Percentiles rank a stretch among this genome's conserved stretches.
phyloP scores from a whole-genome alignment of 1,140 invertebrate genomes.

The Zophobas atratus region DNA sequence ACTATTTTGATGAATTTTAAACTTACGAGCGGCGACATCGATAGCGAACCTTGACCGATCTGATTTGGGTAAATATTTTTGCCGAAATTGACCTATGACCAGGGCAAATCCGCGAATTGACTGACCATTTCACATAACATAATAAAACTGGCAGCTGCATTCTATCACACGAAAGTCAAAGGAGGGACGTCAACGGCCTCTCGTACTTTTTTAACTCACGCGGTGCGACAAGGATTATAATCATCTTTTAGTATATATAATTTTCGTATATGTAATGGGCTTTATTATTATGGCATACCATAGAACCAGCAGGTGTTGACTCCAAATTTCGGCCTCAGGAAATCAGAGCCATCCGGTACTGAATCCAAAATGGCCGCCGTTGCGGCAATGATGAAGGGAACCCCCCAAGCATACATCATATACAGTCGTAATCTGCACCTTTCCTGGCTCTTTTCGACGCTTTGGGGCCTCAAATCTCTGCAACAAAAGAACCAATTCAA shows the following conservation, averaged over 20 bases:
- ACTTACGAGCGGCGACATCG: no score
- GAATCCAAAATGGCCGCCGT: conserved; percentile 80
- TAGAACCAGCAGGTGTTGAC: conserved; percentile 86
- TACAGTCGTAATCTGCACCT: conserved; percentile 81
- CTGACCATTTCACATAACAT: no score
- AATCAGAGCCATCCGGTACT: conserved; percentile 72
- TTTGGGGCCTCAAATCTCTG: conserved; percentile 87
- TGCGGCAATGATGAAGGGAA: conserved; percentile 80
- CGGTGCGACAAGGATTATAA: no score
- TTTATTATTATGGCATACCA: conserved; percentile 69
- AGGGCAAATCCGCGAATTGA: no score
- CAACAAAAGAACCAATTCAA: conserved; percentile 62
- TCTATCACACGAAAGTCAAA: no score
- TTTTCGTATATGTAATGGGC: background rate
- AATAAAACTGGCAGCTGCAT: no score
- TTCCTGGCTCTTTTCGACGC: conserved; percentile 87
- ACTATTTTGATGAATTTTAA: background rate
- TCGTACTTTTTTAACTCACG: no score
- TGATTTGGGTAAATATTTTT: background rate
- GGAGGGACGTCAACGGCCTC: no score
- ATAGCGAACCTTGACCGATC: background rate
- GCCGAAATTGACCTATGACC: no score
- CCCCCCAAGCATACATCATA: conserved; percentile 86
- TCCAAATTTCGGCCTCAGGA: conserved; percentile 82
- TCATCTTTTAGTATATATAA: background rate